Evolutionary conservation across 2,113 vertebrate species (phyloP).

Genomic region (Mustelus asterias): DNA sequence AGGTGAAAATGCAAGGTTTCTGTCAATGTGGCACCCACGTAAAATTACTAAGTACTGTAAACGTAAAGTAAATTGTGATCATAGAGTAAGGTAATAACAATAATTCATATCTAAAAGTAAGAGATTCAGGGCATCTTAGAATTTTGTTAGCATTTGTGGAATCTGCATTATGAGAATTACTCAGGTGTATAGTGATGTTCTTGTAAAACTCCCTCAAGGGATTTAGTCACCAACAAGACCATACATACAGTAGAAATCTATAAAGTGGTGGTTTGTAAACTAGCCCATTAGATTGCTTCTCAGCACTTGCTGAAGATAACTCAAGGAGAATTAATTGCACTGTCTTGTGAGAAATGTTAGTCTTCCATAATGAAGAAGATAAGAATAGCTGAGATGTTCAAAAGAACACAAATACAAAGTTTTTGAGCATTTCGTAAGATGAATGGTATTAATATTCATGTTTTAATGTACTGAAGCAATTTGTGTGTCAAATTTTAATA

Average conservation of each 20-base stretch:
- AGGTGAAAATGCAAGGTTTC: neutral
- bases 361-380: neutral
- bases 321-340: neutral
- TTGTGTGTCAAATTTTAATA: constrained; percentile 9
- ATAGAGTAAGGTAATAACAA: neutral
- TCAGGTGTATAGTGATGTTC: neutral
- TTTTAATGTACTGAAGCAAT: neutral
- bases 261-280: neutral
- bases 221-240: neutral
- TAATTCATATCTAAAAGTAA: neutral
- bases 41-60: neutral
- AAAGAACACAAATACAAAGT: neutral
- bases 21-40: neutral
- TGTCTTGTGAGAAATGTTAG: neutral
- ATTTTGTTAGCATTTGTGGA: neutral
- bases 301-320: neutral
- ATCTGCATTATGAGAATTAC: neutral
- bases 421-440: neutral
- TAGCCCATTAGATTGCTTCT: neutral
- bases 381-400: neutral
- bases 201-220: neutral
- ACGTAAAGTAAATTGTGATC: neutral
- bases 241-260: neutral
- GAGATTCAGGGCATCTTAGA: neutral
- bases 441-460: neutral